Conservation (phyloP, 2,888 invertebrate genomes). For the Caenorhabditis becei region DNA sequence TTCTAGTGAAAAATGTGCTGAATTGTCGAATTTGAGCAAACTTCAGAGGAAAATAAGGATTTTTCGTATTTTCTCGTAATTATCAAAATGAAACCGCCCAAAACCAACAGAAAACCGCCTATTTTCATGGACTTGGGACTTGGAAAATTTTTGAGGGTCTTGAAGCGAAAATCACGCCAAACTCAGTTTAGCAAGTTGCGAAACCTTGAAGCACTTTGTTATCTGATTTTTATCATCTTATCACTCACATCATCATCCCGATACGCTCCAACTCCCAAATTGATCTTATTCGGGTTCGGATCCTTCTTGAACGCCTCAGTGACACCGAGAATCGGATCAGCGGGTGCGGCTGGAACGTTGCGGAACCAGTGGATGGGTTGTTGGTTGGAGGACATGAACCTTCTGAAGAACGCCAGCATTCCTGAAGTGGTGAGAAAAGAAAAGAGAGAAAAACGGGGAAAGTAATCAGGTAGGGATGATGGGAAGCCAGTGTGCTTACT, state of each 20-base stretch:
- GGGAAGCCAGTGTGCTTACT: slow-evolving; percentile 27
- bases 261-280: slow-evolving; percentile 90
- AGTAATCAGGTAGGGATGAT: slow-evolving; percentile 11
- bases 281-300: slow-evolving; percentile 93
- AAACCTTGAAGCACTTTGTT: too few relatives aligned
- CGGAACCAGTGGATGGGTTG: slow-evolving; percentile 33
- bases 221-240: neutral
- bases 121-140: too few relatives aligned
- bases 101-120: too few relatives aligned
- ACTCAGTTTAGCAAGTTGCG: too few relatives aligned
- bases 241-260: slow-evolving; percentile 89
- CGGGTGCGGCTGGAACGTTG: slow-evolving; percentile 68
- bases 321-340: slow-evolving; percentile 90
- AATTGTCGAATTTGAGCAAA: too few relatives aligned
- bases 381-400: slow-evolving; percentile 21
- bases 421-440: neutral
- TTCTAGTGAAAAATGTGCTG: too few relatives aligned
- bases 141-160: too few relatives aligned
- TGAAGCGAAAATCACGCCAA: too few relatives aligned
- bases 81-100: too few relatives aligned
- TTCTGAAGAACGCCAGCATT: slow-evolving; percentile 40
- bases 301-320: slow-evolving; percentile 93
- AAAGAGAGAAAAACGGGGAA: neutral
- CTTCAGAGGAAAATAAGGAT: too few relatives aligned
- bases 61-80: too few relatives aligned